Evolutionary conservation across 2,888 invertebrate genomes (phyloP).

Genomic region (Spodoptera exigua): DNA sequence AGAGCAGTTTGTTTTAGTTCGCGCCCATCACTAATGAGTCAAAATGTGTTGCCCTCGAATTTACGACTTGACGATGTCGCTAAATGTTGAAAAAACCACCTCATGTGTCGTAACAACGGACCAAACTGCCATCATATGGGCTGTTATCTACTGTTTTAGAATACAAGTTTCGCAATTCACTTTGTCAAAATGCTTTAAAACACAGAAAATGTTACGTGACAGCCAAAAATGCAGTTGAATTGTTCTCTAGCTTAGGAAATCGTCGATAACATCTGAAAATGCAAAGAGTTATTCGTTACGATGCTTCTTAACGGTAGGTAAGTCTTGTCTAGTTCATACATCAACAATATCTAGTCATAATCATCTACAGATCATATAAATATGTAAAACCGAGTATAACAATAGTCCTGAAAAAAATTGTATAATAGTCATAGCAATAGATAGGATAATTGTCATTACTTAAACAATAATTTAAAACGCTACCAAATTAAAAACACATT

Average conservation of each 20-base stretch:
- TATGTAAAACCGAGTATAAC: too few relatives aligned
- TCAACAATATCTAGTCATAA: too few relatives aligned
- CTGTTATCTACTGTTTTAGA: conserved; percentile 62
- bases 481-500: conserved; percentile 1
- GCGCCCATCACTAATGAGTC: conserved; percentile 79
- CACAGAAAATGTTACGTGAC: conserved; percentile 45
- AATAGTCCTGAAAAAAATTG: too few relatives aligned
- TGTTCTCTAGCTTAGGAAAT: conserved; percentile 12
- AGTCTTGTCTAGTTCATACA: not conserved
- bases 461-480: too few relatives aligned
- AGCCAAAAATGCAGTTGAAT: conserved; percentile 30
- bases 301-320: not conserved
- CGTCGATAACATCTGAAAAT: conserved; percentile 22
- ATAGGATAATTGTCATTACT: too few relatives aligned
- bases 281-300: not conserved
- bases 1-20: conserved; percentile 64
- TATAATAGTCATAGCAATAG: too few relatives aligned
- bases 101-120: conserved; percentile 76
- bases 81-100: conserved; percentile 77
- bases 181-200: conserved; percentile 55
- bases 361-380: too few relatives aligned
- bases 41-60: conserved; percentile 74
- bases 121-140: conserved; percentile 69
- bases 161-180: conserved; percentile 70
- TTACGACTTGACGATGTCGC: conserved; percentile 79